A percentile compares a stretch with the other conserved stretches of the same genome.
These are phyloP conservation scores for Pristionchus pacificus DNA, from an alignment of 1,140 invertebrate species.

Conservation along the genomic window DNA sequence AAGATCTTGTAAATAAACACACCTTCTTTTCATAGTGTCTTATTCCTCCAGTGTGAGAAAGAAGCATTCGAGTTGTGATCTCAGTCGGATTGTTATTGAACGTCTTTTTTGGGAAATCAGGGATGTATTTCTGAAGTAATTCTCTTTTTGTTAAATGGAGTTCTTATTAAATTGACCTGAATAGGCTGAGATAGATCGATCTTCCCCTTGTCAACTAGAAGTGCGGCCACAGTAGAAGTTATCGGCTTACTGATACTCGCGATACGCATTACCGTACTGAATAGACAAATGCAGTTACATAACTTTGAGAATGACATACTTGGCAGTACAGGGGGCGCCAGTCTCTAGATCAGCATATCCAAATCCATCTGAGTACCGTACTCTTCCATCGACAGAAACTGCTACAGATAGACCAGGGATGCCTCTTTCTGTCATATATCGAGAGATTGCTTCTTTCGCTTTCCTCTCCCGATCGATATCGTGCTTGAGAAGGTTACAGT, in stretches of 20 bases:
- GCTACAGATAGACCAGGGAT: constrained; percentile 64
- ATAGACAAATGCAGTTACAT: not conserved
- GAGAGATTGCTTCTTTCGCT: not conserved
- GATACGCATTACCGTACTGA: constrained; percentile 63
- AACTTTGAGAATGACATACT: constrained; percentile 28
- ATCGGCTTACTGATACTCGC: constrained; percentile 68
- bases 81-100: constrained; percentile 60
- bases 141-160: not conserved
- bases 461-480: not conserved
- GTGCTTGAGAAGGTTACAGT: too few relatives aligned
- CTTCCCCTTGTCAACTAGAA: constrained; percentile 63
- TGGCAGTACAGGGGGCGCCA: constrained; percentile 60
- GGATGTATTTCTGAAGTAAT: constrained; percentile 55
- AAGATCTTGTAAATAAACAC: too few relatives aligned
- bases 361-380: constrained; percentile 63
- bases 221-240: constrained; percentile 64
- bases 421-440: constrained; percentile 44
- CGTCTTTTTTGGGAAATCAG: constrained; percentile 63
- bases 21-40: constrained; percentile 45
- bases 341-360: constrained; percentile 68
- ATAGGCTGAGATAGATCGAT: constrained; percentile 66
- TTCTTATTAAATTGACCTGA: constrained; percentile 50
- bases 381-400: constrained; percentile 64
- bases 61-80: constrained; percentile 47
- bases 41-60: constrained; percentile 43